Conservation (phyloP, 2,113 vertebrate species). For the Peromyscus polionotus region DNA sequence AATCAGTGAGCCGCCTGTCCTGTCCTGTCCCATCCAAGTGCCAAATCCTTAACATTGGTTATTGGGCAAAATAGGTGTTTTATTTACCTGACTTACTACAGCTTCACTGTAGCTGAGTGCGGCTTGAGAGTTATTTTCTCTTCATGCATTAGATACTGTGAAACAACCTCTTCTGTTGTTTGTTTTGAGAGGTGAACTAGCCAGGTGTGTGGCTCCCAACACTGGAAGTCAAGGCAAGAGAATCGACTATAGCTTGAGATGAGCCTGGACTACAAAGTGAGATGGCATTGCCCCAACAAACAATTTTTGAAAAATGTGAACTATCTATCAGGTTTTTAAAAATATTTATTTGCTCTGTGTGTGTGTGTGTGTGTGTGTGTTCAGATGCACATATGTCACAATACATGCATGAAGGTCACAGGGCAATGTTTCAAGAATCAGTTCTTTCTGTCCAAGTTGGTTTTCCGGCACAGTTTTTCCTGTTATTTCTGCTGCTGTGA, state of each 20-base stretch:
- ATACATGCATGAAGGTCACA: not conserved
- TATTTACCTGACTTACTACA: constrained; percentile 33
- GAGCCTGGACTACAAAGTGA: not conserved
- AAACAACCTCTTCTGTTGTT: not conserved
- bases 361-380: not conserved
- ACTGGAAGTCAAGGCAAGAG: not conserved
- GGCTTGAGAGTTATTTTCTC: not conserved
- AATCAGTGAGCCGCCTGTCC: not conserved
- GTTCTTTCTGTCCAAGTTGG: not conserved
- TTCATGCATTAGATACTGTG: not conserved
- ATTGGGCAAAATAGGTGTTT: not conserved
- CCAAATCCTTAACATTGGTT: not conserved
- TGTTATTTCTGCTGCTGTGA: not conserved
- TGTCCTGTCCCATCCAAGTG: not conserved
- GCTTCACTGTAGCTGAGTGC: not conserved
- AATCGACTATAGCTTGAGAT: not conserved
- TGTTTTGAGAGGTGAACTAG: not conserved
- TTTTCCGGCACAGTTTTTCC: not conserved
- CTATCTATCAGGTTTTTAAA: not conserved
- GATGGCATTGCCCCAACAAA: not conserved
- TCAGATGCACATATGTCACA: not conserved
- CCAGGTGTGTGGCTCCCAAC: not conserved
- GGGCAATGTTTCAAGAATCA: not conserved
- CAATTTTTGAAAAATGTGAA: not conserved
- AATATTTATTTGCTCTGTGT: not conserved